Conservation (phyloP, 2,797 vertebrate species). For the Botia almorhae region DNA sequence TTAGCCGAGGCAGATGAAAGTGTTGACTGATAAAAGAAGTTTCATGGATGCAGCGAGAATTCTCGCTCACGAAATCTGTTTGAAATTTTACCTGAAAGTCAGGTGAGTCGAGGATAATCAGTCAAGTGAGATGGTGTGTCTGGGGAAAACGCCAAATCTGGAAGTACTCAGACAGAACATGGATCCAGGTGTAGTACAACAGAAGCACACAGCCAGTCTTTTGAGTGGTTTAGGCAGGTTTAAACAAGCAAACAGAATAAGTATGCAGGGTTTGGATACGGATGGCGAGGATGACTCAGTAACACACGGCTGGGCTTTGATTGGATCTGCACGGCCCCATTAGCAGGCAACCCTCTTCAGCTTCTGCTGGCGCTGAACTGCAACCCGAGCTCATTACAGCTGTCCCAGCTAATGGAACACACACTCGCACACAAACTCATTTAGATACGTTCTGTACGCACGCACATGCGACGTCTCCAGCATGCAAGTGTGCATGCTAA, state of each 20-base stretch:
- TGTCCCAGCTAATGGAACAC: conserved; percentile 79
- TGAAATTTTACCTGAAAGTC: conserved; percentile 48
- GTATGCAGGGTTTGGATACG: conserved; percentile 51
- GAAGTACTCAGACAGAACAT: conserved; percentile 36
- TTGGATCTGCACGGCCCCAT: conserved; percentile 67
- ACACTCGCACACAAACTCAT: conserved; percentile 51
- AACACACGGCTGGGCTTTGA: conserved; percentile 70
- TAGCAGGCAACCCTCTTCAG: conserved; percentile 75
- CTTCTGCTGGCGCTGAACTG: conserved; percentile 72
- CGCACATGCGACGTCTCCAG: neutral
- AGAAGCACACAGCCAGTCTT: conserved; percentile 11
- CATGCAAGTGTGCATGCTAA: conserved; percentile 36
- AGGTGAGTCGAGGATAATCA: conserved; percentile 48
- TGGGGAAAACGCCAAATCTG: conserved; percentile 44
- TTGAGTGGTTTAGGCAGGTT: conserved; percentile 20
- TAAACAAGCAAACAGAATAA: conserved; percentile 27
- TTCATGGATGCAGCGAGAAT: conserved; percentile 33
- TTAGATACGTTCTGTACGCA: conserved; percentile 11
- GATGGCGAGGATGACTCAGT: conserved; percentile 65
- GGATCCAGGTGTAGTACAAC: conserved; percentile 24
- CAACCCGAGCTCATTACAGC: conserved; percentile 79
- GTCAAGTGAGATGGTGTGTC: conserved; percentile 42
- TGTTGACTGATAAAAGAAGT: conserved; percentile 42
- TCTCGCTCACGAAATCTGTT: conserved; percentile 34
- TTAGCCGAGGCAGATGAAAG: conserved; percentile 38